Conservation (phyloP, 2,797 vertebrate species). For the Malurus leucopterus region DNA sequence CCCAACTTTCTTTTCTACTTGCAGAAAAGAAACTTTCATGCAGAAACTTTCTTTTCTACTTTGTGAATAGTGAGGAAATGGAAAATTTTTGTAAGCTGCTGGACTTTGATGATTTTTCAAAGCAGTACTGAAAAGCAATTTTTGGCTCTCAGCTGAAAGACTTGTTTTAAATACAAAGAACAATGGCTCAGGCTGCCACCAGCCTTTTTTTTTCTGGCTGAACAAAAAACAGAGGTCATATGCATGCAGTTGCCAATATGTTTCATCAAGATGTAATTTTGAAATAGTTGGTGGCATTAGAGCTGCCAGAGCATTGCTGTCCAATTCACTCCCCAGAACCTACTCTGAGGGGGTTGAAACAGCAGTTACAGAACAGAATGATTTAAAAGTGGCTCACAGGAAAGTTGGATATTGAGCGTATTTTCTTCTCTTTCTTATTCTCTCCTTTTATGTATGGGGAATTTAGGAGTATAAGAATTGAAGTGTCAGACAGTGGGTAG, state of each 20-base stretch:
- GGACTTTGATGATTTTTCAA: conserved; percentile 19
- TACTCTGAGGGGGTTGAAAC: neutral
- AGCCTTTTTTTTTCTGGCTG: neutral
- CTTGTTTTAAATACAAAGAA: conserved; percentile 28
- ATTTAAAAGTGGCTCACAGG: neutral
- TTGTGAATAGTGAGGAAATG: neutral
- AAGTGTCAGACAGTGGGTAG: neutral
- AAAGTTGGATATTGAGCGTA: neutral
- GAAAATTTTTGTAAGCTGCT: neutral
- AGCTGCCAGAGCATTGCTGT: neutral
- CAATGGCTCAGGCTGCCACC: conserved; percentile 5
- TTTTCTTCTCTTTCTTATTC: neutral
- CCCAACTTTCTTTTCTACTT: neutral
- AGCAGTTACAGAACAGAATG: neutral
- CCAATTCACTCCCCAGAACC: neutral
- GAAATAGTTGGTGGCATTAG: neutral
- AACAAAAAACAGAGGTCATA: neutral
- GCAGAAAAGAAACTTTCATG: no score
- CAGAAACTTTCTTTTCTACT: neutral
- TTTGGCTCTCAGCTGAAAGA: conserved; percentile 26
- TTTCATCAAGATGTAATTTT: neutral
- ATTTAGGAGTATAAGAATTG: neutral
- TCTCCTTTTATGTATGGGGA: neutral
- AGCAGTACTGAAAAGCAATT: neutral
- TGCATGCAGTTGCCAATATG: neutral